phyloP scores from a whole-genome alignment of 2,888 invertebrate species.

The Phaonia tiefii region DNA sequence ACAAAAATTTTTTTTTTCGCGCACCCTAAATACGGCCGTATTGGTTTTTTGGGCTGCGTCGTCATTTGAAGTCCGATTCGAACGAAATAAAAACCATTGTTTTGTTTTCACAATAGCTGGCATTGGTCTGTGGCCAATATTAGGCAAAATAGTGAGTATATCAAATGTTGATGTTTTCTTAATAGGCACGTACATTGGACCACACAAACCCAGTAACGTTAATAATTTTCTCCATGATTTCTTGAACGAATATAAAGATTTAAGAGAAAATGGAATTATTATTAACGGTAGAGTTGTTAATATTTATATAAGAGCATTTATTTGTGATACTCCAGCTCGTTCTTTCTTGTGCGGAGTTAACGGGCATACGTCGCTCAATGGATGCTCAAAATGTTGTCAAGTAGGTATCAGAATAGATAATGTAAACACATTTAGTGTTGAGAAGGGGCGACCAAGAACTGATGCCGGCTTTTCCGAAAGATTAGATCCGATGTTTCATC shows the following conservation, averaged over 20 bases:
- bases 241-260: neutral
- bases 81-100: too few species aligned
- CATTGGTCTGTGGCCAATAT: neutral
- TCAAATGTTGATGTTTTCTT: conserved; percentile 3
- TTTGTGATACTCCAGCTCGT: too few species aligned
- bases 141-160: neutral
- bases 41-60: neutral
- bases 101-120: neutral
- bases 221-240: conserved; percentile 4
- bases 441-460: neutral
- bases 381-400: conserved; percentile 7
- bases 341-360: neutral
- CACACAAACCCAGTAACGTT: neutral
- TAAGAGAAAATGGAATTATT: neutral
- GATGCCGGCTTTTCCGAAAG: neutral
- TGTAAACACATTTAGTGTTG: too few species aligned
- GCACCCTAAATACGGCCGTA: too few species aligned
- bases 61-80: conserved; percentile 2
- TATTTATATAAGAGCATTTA: too few species aligned
- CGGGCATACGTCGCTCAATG: neutral
- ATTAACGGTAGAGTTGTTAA: neutral
- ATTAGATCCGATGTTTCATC: neutral
- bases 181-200: conserved; percentile 8
- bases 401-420: too few species aligned
- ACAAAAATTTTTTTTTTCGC: too few species aligned